phyloP scores from a whole-genome alignment of 2,113 vertebrate species.

The Pituophis catenifer region DNA sequence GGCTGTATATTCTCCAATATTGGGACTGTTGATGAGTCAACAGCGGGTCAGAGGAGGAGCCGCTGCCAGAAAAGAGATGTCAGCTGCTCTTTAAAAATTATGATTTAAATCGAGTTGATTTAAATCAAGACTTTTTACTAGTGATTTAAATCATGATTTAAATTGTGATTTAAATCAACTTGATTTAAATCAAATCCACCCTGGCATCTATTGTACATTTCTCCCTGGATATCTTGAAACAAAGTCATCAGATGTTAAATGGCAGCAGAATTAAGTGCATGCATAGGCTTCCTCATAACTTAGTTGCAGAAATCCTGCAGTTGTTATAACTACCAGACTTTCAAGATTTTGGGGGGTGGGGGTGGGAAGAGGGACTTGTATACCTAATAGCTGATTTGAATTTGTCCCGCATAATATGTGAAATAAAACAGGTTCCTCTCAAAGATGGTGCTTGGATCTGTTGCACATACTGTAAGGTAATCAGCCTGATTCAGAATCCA shows the following conservation, averaged over 20 bases:
- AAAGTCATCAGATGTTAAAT: background rate
- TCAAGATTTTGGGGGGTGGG: background rate
- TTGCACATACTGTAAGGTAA: background rate
- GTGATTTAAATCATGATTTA: too few relatives aligned
- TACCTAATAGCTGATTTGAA: background rate
- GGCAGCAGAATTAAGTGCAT: background rate
- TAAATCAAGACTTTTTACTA: too few relatives aligned
- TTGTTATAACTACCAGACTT: background rate
- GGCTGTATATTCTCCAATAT: too few relatives aligned
- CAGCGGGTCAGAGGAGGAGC: too few relatives aligned
- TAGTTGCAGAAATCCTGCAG: background rate
- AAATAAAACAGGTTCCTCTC: background rate
- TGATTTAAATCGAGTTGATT: too few relatives aligned
- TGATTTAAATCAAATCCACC: too few relatives aligned
- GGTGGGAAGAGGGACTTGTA: background rate
- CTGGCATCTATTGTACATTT: background rate
- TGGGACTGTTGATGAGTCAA: too few relatives aligned
- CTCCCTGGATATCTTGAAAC: background rate
- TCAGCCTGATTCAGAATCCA: background rate
- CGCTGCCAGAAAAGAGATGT: too few relatives aligned
- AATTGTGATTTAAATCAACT: too few relatives aligned
- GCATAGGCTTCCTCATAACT: background rate
- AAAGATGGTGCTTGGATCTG: background rate
- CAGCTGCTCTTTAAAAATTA: too few relatives aligned
- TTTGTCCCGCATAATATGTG: background rate